Base-by-base conservation (phyloP, 2,113 vertebrate genomes). In the Hystrix cristata region DNA sequence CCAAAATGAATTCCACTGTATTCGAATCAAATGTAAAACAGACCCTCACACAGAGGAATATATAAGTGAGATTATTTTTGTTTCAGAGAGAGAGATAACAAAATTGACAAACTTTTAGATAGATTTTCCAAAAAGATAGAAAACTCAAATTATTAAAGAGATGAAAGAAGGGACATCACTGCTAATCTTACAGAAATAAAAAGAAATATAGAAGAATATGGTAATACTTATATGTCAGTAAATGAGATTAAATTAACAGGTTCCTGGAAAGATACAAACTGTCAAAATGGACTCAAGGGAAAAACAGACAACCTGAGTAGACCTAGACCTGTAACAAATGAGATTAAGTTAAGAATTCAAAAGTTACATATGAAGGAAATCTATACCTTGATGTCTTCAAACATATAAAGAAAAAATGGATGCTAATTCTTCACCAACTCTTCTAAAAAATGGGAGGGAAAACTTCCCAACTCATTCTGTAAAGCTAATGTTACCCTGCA, bases 31-130 rank as follows among this genome's bases (percentile, higher is more conserved):
- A 60, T 88, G n/a, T 43, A 79, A 92, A 60, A 71, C 14, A 48
- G 5, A 64, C 27, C 60, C 16, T 59, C 15, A 64, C 48, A 87
- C 21, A 79, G 0, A 88, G 59, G 27, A 82, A 91, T 55, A 78
- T 64, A 48, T 3, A 78, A 2, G 48, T 48, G 7, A 82, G 46
- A 95, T 51, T 92, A 74, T 83, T 65, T 81, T 60, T 86, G 38
- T 92, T 59, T 83, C 7, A 82, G 34, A 60, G 43, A 60, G 43
- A 91, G 15, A 60, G 19, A 87, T 0, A 76, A 81, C 31, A 51
- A 82, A 94, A 74, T 25, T 94, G 31, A 81, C 5, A 96, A 94
- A 80, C 29, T 57, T 85, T 64, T 65, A 84, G 43, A 34, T 79
- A 79, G n/a, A 38, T 1, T 87, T 21, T 51, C 29, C 27, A 57